Conservation (phyloP, 2,888 invertebrate species). For the Monochamus alternatus region DNA sequence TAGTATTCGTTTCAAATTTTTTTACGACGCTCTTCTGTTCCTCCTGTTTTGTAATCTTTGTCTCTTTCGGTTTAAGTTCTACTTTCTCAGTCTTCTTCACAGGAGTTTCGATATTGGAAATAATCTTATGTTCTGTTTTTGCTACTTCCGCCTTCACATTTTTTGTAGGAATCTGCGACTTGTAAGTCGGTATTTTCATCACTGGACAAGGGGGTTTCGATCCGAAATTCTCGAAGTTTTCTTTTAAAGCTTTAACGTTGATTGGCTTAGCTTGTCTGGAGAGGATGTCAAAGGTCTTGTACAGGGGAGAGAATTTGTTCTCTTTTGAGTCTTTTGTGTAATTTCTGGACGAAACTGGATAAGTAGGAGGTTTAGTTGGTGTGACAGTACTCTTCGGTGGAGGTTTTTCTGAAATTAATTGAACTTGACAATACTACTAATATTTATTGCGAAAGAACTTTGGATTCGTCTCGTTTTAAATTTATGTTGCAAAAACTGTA, state of each 20-base stretch:
- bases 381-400: conserved; percentile 2
- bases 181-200: conserved; percentile 47
- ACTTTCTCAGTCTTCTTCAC: conserved; percentile 45
- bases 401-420: conserved; percentile 10
- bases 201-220: conserved; percentile 49
- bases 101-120: conserved; percentile 30
- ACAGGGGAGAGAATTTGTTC: conserved; percentile 34
- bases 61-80: conserved; percentile 44
- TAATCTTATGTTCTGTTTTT: conserved; percentile 49
- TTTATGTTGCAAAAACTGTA: no score
- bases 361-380: conserved; percentile 1
- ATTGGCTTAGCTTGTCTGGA: conserved; percentile 57
- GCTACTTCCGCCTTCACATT: conserved; percentile 51
- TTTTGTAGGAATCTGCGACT: conserved; percentile 49
- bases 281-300: conserved; percentile 33
- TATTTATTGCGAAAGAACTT: no score
- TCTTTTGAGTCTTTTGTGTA: conserved; percentile 28
- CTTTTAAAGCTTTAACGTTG: conserved; percentile 75
- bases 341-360: not conserved
- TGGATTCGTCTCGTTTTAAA: no score
- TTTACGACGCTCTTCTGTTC: conserved; percentile 41
- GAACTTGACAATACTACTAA: no score
- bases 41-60: conserved; percentile 30
- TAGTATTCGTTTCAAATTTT: conserved; percentile 25
- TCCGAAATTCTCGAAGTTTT: conserved; percentile 72